Conservation (phyloP, 2,888 invertebrate genomes). For the Congeria kusceri region DNA sequence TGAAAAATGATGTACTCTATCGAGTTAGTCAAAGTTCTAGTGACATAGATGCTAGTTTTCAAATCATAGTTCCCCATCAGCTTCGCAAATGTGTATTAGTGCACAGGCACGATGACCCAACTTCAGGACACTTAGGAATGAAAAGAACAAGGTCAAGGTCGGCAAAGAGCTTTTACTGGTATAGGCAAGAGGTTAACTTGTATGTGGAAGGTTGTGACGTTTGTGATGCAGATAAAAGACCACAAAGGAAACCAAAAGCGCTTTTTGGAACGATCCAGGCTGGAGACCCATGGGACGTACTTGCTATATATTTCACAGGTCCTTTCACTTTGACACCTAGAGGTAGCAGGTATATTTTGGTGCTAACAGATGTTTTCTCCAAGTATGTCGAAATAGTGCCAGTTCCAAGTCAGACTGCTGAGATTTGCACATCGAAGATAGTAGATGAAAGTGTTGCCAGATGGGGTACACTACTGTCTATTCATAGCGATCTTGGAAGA, state of each 20-base stretch:
- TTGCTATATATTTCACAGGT: slow-evolving; percentile 25
- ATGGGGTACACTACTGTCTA: slow-evolving; percentile 38
- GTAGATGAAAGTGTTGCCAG: slow-evolving; percentile 43
- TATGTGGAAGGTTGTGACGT: slow-evolving; percentile 19
- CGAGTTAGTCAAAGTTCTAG: background rate
- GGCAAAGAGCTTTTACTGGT: slow-evolving; percentile 33
- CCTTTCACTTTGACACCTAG: slow-evolving; percentile 24
- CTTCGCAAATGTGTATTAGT: slow-evolving; percentile 6
- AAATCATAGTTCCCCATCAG: background rate
- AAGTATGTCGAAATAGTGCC: slow-evolving; percentile 32
- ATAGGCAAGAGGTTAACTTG: background rate
- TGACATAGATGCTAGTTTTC: background rate
- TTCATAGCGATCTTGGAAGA: slow-evolving; percentile 57
- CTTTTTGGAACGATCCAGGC: background rate
- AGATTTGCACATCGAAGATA: slow-evolving; percentile 29
- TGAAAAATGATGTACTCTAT: background rate
- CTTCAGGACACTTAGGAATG: slow-evolving; percentile 19
- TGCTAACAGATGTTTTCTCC: slow-evolving; percentile 39
- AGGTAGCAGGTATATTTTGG: slow-evolving; percentile 38
- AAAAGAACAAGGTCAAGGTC: no score
- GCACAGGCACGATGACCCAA: slow-evolving; percentile 24
- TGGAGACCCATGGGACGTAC: background rate
- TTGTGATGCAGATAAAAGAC: slow-evolving; percentile 22
- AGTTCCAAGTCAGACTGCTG: slow-evolving; percentile 23
- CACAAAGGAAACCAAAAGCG: background rate